Base-by-base conservation (phyloP, 2,888 invertebrate genomes). In the Argynnis bischoffii region DNA sequence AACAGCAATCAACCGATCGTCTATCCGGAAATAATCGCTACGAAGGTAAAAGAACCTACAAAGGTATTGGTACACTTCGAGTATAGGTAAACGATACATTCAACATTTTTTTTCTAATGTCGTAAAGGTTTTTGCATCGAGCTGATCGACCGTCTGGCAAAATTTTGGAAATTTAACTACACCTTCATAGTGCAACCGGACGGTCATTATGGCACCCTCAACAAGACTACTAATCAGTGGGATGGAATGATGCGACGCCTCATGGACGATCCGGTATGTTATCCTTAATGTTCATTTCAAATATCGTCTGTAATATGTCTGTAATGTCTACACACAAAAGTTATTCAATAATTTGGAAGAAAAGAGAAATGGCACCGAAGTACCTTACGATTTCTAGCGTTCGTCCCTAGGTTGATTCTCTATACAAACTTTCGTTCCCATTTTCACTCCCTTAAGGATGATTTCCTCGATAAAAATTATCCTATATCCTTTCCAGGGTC, bases 111-210 rank as follows among this genome's bases (percentile, higher is more conserved):
- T 60, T 55, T 2, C 14, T 47, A 35, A 14, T n/a, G 5, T 53
- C 18, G n/a, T 80, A 94, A 96, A 91, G 98, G 98, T 3, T 98
- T 96, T 84, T 97, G 97, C 74, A 95, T 98, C 72, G 98, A 99
- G 83, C 90, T 99, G 64, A 96, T 99, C 74, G 93, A 96, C 60
- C 95, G 95, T 81, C 93, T 99, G 72, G 94, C 97, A 14, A 86
- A 94, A 75, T 92, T 94, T 73, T 89, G 97, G 41, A 94, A 95
- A 6, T 98, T 98, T 88, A 96, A 96, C 82, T 98, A 97, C 85
- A 95, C 95, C 4, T 96, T 98, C 77, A 92, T 95, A 65, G 92
- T 96, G 72, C 96, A 96, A 77, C 92, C 93, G 53, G 95, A 96
- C 84, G 94, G 94, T 55, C 88, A 89, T 63, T 97, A 97, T 84